Percentiles rank a stretch among this genome's conserved stretches.
These are phyloP conservation scores for Oreamnos americanus DNA, from an alignment of 2,113 vertebrate species.

Conservation along the genomic window DNA sequence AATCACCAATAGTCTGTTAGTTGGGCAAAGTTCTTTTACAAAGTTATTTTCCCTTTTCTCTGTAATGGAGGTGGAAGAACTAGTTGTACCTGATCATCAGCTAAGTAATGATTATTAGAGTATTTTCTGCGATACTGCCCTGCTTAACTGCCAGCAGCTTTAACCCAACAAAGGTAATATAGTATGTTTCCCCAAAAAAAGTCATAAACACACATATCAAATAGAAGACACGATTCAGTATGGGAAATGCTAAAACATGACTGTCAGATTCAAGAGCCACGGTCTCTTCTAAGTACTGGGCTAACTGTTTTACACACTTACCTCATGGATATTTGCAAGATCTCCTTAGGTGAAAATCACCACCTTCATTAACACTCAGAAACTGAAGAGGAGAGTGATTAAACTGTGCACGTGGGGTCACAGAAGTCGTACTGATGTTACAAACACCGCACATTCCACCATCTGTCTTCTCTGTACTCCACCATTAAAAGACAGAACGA, in stretches of 20 bases:
- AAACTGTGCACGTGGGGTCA: accelerated
- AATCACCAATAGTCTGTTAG: background rate
- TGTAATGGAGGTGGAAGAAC: accelerated
- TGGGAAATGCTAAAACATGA: background rate
- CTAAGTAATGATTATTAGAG: background rate
- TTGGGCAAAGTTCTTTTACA: background rate
- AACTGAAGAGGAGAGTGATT: background rate
- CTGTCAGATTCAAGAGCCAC: background rate
- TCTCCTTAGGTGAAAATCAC: background rate
- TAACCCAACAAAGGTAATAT: background rate
- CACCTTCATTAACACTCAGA: background rate
- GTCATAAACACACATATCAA: background rate
- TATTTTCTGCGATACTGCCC: background rate
- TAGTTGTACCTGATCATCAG: background rate
- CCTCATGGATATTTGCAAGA: background rate
- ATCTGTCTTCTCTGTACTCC: background rate
- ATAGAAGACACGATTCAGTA: background rate
- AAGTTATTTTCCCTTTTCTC: background rate
- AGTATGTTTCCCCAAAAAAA: background rate
- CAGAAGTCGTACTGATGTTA: accelerated
- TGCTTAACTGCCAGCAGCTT: background rate
- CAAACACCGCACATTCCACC: too few species aligned
- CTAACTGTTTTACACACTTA: background rate
- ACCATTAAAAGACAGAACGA: background rate
- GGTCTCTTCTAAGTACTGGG: background rate